Percentiles rank a stretch among this genome's conserved stretches.
phyloP scores from a whole-genome alignment of 2,888 invertebrate genomes.

The Thera obeliscata region DNA sequence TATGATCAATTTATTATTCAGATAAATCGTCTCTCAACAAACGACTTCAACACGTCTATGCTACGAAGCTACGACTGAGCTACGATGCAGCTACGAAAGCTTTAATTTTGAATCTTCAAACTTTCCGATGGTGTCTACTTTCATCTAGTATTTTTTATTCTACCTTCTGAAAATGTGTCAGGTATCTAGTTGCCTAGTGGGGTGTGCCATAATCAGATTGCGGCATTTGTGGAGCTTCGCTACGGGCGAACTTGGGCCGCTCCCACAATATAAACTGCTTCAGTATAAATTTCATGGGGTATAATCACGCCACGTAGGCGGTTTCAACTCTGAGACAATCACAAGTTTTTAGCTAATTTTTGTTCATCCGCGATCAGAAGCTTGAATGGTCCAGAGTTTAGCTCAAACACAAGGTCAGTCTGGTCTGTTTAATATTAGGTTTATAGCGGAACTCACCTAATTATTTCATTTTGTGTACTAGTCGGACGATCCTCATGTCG shows the following conservation, averaged over 20 bases:
- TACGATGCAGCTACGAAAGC: slow-evolving; percentile 4
- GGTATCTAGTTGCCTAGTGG: slow-evolving; percentile 50
- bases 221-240: slow-evolving; percentile 79
- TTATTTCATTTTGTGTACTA: slow-evolving; percentile 78
- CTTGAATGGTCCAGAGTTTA: slow-evolving; percentile 14
- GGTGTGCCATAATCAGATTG: slow-evolving; percentile 83
- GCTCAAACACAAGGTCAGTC: not conserved
- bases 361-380: slow-evolving; percentile 19
- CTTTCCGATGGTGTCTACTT: not conserved
- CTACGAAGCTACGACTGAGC: slow-evolving; percentile 1
- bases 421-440: slow-evolving; percentile 7
- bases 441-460: slow-evolving; percentile 64
- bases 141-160: not conserved
- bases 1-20: too few species aligned
- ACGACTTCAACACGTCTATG: not conserved
- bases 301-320: slow-evolving; percentile 36
- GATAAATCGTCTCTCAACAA: not conserved
- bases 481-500: slow-evolving; percentile 65
- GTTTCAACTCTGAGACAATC: slow-evolving; percentile 29
- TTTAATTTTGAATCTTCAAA: not conserved
- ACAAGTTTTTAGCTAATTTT: slow-evolving; percentile 21
- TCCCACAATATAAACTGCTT: slow-evolving; percentile 58
- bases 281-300: slow-evolving; percentile 36
- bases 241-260: slow-evolving; percentile 68
- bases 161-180: slow-evolving; percentile 15